Base-by-base conservation (phyloP, 1,140 invertebrate genomes). In the Drosophila ananassae region DNA sequence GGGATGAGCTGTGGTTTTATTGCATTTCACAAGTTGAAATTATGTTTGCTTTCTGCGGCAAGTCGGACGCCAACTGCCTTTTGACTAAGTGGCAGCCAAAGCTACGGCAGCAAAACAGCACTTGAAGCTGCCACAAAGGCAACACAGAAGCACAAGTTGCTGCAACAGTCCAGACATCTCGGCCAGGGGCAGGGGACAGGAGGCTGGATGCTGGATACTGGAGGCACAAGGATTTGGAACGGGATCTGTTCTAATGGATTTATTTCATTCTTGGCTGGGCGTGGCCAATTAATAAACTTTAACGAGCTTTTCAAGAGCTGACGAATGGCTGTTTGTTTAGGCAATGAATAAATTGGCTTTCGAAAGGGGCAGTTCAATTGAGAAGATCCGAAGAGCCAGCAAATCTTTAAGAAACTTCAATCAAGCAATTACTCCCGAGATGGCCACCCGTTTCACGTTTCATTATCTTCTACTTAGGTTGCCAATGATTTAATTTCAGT, bases 1-100 rank as follows among this genome's bases (percentile, higher is more conserved):
- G 47, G 73, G 57, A 68, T 54, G 64, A 58, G 72, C 55, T 80
- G 77, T 25, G 64, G 77, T 63, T 79, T 79, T 79, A 73, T 79
- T 79, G 68, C 76, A 66, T 73, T 74, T 51, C 62, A 82, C 73
- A 82, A 78, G 79, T 78, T 73, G 69, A 82, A 83, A 83, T 82
- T 83, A 79, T 83, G 64, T 83, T 84, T 82, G 79, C 79, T 69
- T 78, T 81, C 56, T 77, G 78, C 71, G 79, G 77, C 77, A 80
- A 68, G 48, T 52, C 47, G 57, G 64, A 44, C 54, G 52, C 57
- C 63, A 68, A 50, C 54, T 56, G 73, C 67, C 73, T 79, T 77
- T 75, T 79, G 71, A 69, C 72, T 54, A 83, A 75, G 79, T 83
- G 74, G 57, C 59, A 82, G 61, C 55, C 48, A 47, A 41, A 73